Evolutionary conservation across 1,140 invertebrate species (phyloP), one percentile per base, ranked within the genome.

Genomic region (Solen grandis): DNA sequence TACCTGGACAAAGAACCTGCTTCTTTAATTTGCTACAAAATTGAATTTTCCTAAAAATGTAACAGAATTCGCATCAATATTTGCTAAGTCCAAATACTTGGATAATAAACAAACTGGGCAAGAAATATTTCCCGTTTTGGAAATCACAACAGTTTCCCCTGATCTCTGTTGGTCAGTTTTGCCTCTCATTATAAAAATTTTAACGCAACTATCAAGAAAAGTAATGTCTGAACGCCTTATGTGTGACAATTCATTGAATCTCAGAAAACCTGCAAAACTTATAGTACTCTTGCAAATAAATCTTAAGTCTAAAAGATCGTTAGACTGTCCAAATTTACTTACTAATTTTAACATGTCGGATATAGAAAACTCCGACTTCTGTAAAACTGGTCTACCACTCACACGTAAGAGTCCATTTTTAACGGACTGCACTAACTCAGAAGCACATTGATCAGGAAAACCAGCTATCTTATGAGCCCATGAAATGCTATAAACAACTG

Each of bases 251-350:
- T n/a, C n/a, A n/a, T n/a, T n/a, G n/a, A n/a, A n/a, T n/a, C n/a
- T n/a, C n/a, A n/a, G n/a, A n/a, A 68, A 68, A 33, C 41, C 65
- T 50, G 65, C 38, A 50, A 68, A 68, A 52, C 65, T 68, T 10
- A 68, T 16, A 22, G 52, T n/a, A 38, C 65, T 50, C 41, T 54
- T 70, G 3, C 16, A n/a, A 19, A 33, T 35, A 25, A 70, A 70
- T 33, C 50, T 52, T 33, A 25, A 19, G 31, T 70, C 50, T 10
- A 50, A 22, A 16, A 70, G 25, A 33, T 31, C 2, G 1, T 62
- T n/a, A 31, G 46, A 5, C 2, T 1, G 22, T 4, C 50, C n/a
- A n/a, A n/a, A n/a, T n/a, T n/a, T n/a, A n/a, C n/a, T n/a, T n/a
- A n/a, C n/a, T n/a, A n/a, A n/a, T n/a, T n/a, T n/a, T n/a, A n/a